Percentiles rank a stretch among this genome's conserved stretches.
phyloP scores from a whole-genome alignment of 1,140 invertebrate genomes.

The Ganaspis sp. region DNA sequence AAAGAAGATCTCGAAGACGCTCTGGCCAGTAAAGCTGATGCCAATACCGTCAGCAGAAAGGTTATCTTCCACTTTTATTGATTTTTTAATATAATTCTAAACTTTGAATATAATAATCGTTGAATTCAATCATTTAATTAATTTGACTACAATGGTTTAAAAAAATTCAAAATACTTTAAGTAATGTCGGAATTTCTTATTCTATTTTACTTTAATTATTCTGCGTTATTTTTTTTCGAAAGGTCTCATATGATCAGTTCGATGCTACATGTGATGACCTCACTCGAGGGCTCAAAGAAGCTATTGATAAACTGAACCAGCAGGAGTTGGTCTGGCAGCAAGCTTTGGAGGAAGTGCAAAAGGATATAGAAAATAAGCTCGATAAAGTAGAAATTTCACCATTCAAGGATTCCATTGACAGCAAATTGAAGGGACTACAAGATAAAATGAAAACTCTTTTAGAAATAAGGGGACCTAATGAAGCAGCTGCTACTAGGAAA shows the following conservation, averaged over 20 bases:
- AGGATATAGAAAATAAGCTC: constrained; percentile 81
- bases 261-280: constrained; percentile 81
- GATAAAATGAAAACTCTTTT: constrained; percentile 79
- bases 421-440: constrained; percentile 79
- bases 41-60: constrained; percentile 80
- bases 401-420: constrained; percentile 81
- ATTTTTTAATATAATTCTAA: too few relatives aligned
- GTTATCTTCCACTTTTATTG: too few relatives aligned
- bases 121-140: too few relatives aligned
- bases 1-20: constrained; percentile 82
- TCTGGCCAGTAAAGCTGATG: constrained; percentile 84
- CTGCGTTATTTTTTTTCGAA: background rate
- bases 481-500: constrained; percentile 83
- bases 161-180: too few relatives aligned
- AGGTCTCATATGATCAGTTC: constrained; percentile 83
- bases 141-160: too few relatives aligned
- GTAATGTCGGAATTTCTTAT: too few relatives aligned
- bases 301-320: constrained; percentile 79
- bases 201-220: too few relatives aligned
- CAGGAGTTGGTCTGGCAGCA: constrained; percentile 74
- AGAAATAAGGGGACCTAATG: constrained; percentile 78
- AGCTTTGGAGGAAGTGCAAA: constrained; percentile 81
- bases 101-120: too few relatives aligned
- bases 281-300: constrained; percentile 79
- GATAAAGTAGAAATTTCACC: constrained; percentile 82